Conservation (phyloP, 1,140 invertebrate genomes). For the Calycopis cecrops region DNA sequence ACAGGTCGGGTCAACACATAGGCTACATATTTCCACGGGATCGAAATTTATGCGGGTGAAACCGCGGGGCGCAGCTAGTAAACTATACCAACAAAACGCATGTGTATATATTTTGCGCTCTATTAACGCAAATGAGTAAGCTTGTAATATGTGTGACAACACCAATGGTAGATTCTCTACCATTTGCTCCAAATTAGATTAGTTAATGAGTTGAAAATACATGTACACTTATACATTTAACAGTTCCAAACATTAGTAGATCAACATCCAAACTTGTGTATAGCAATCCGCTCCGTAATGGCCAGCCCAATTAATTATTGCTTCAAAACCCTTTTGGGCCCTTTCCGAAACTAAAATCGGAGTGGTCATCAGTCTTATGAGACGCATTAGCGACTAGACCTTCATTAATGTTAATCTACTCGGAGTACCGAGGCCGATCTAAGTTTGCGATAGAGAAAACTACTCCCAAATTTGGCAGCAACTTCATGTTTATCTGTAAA, state of each 20-base stretch:
- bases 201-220: background rate
- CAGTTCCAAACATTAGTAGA: constrained; percentile 10
- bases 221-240: background rate
- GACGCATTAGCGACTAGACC: constrained; percentile 39
- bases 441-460: constrained; percentile 10
- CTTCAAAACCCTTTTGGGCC: constrained; percentile 60
- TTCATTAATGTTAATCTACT: constrained; percentile 49
- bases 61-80: too few relatives aligned
- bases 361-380: constrained; percentile 58
- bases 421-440: constrained; percentile 12
- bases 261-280: constrained; percentile 21
- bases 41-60: too few relatives aligned
- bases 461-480: constrained; percentile 10
- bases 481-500: constrained; percentile 16
- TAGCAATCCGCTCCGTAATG: constrained; percentile 29
- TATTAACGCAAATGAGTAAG: too few relatives aligned
- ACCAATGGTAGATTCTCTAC: too few relatives aligned
- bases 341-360: constrained; percentile 44
- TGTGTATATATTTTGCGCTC: too few relatives aligned
- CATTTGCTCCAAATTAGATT: too few relatives aligned
- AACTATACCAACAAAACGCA: too few relatives aligned
- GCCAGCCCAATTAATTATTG: constrained; percentile 59
- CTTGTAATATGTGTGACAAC: too few relatives aligned
- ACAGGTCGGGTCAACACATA: too few relatives aligned
- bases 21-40: too few relatives aligned